Evolutionary conservation across 2,888 invertebrate genomes (phyloP), one percentile per base, ranked within the genome.

Genomic region (Clistopyga incitator): DNA sequence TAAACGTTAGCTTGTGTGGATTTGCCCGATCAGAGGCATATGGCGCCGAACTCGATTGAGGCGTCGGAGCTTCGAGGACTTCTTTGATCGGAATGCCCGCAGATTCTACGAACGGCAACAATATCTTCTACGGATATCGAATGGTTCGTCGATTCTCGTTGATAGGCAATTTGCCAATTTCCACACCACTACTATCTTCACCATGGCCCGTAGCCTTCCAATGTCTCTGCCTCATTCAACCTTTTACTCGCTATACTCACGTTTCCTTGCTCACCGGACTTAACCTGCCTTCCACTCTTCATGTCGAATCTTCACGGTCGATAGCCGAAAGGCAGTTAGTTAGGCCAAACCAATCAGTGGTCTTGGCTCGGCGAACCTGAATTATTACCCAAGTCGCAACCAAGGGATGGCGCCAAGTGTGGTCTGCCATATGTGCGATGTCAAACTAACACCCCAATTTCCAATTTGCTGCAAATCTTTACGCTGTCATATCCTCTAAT

Each of bases 131-230:
- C 80, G 78, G 86, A 87, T 90, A 90, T 90, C 87, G 89, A 90
- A 90, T 87, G 87, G 87, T 84, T 84, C 84, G 85, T 82, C 87
- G 87, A 89, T 89, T 88, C 87, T 85, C 82, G 86, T 87, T 89
- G 88, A 89, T 89, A 87, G 87, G 87, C 88, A 88, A 89, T 89
- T 90, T 88, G 86, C 87, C 89, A 88, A 88, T 90, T 87, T 89
- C 85, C 82, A 86, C 81, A 38, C 29, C 29, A 29, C 29, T 42
- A 18, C 38, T 23, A n/a, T 29, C 34, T 52, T 59, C 50, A 15
- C 29, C 67, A 54, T 29, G 15, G 34, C 29, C 29, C 65, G 54
- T 75, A 64, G 15, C 67, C 42, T 50, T 29, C 38, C 34, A 61
- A 61, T 72, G 67, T 67, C 70, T 76, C 56, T 38, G 20, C 29